phyloP scores from a whole-genome alignment of 2,113 vertebrate species.

The Podiceps cristatus region DNA sequence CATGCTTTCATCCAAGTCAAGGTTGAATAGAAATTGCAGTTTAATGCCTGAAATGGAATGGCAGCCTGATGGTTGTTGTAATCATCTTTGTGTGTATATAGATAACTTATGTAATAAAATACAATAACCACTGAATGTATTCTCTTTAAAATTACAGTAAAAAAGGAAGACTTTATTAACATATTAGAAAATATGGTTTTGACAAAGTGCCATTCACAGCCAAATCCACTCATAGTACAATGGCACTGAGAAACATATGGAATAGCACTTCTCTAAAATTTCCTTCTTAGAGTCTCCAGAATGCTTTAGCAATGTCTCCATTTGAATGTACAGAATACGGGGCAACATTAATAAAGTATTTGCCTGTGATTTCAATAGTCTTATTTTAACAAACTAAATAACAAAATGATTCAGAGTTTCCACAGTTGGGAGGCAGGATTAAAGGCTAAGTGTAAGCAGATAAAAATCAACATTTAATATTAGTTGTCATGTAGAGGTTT shows the following conservation, averaged over 20 bases:
- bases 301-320: background rate
- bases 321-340: background rate
- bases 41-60: background rate
- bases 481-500: background rate
- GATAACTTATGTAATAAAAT: background rate
- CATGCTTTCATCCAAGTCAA: background rate
- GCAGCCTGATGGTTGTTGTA: background rate
- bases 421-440: background rate
- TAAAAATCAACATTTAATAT: background rate
- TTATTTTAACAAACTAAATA: background rate
- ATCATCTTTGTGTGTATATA: background rate
- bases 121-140: background rate
- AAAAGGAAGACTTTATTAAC: background rate
- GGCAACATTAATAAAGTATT: accelerated
- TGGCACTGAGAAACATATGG: background rate
- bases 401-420: accelerated
- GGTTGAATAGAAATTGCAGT: background rate
- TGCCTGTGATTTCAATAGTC: accelerated
- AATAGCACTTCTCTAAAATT: background rate
- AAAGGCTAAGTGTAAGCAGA: background rate
- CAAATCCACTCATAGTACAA: background rate
- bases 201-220: background rate
- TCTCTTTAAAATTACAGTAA: background rate
- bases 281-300: background rate
- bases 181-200: background rate